A percentile compares a stretch with the other conserved stretches of the same genome.
These are phyloP conservation scores for Sceloporus undulatus DNA, from an alignment of 2,113 vertebrate species.

Conservation along the genomic window DNA sequence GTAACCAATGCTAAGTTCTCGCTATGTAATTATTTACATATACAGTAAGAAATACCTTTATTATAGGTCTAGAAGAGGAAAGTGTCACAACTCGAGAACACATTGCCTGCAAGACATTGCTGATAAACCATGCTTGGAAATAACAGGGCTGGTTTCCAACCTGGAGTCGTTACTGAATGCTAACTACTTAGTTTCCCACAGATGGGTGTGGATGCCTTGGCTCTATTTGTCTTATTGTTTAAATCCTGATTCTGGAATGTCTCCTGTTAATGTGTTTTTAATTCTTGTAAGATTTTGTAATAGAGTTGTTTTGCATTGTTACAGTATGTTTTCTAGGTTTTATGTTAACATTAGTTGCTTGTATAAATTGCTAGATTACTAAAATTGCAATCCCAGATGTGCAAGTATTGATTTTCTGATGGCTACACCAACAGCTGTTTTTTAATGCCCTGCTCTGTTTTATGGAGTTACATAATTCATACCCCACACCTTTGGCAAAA, in stretches of 20 bases:
- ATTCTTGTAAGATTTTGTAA: slow-evolving; percentile 54
- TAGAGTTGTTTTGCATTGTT: slow-evolving; percentile 38
- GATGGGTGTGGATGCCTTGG: slow-evolving; percentile 65
- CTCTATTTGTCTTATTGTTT: slow-evolving; percentile 70
- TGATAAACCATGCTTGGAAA: slow-evolving; percentile 32
- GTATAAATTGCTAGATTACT: slow-evolving; percentile 52
- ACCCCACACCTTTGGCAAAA: neutral
- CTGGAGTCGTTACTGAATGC: slow-evolving; percentile 58
- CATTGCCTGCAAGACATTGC: slow-evolving; percentile 38
- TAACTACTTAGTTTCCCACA: slow-evolving; percentile 66
- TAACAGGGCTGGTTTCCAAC: slow-evolving; percentile 57
- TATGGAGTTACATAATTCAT: neutral
- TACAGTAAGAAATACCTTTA: slow-evolving; percentile 32
- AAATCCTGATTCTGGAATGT: slow-evolving; percentile 68
- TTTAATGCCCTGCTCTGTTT: neutral
- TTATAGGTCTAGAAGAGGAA: slow-evolving; percentile 14
- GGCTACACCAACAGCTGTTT: neutral
- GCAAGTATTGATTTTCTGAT: slow-evolving; percentile 54
- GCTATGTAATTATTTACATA: slow-evolving; percentile 22
- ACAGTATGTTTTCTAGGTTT: slow-evolving; percentile 41
- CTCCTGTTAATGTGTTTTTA: slow-evolving; percentile 65
- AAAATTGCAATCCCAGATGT: slow-evolving; percentile 33
- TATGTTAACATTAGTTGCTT: slow-evolving; percentile 42
- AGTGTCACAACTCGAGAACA: neutral
- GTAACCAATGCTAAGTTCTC: slow-evolving; percentile 17